phyloP scores from a whole-genome alignment of 2,888 invertebrate species.

The Ethmia dodecea region DNA sequence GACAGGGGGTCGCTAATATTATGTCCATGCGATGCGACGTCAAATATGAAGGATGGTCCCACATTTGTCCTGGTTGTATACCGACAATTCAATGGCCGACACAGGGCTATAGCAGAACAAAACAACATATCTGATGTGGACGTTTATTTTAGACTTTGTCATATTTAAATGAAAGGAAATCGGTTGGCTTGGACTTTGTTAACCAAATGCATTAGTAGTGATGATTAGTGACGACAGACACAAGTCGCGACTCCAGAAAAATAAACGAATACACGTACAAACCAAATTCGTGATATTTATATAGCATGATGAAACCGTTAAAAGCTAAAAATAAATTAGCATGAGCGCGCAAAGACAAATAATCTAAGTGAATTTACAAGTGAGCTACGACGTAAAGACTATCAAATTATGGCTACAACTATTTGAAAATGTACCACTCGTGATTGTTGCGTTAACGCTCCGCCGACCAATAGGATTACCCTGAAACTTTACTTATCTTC shows the following conservation, averaged over 20 bases:
- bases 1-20: slow-evolving; percentile 55
- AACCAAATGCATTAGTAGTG: neutral
- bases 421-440: slow-evolving; percentile 68
- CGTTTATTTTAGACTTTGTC: slow-evolving; percentile 27
- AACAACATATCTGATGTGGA: slow-evolving; percentile 29
- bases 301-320: slow-evolving; percentile 68
- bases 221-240: no score
- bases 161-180: slow-evolving; percentile 16
- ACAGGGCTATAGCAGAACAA: slow-evolving; percentile 31
- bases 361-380: slow-evolving; percentile 66
- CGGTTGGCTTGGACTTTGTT: no score
- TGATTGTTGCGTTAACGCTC: slow-evolving; percentile 65
- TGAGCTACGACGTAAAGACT: slow-evolving; percentile 58
- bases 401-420: slow-evolving; percentile 65
- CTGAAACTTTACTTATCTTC: slow-evolving; percentile 50
- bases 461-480: slow-evolving; percentile 49
- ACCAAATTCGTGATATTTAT: slow-evolving; percentile 55
- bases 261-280: slow-evolving; percentile 12
- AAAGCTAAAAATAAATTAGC: slow-evolving; percentile 67
- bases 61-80: slow-evolving; percentile 48
- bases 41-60: slow-evolving; percentile 62
- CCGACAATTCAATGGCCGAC: slow-evolving; percentile 45
- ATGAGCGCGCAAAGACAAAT: slow-evolving; percentile 62
- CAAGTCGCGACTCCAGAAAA: neutral
- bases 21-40: slow-evolving; percentile 48